Percentiles rank a stretch among this genome's conserved stretches.
These are phyloP conservation scores for Oncorhynchus nerka DNA, from an alignment of 2,113 vertebrate genomes.

Conservation along the genomic window DNA sequence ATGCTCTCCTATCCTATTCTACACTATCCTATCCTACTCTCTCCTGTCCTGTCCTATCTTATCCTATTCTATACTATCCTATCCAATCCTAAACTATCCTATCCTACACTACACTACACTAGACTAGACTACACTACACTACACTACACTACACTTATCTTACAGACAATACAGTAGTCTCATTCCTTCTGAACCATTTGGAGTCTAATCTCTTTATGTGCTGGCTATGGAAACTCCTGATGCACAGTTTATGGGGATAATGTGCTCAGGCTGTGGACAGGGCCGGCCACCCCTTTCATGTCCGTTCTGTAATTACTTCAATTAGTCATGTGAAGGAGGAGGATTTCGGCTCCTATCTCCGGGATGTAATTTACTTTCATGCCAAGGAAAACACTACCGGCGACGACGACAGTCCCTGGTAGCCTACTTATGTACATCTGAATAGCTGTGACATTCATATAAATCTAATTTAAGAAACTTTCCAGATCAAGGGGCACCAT, in stretches of 20 bases:
- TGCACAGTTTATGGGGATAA: constrained; percentile 23
- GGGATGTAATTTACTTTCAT: constrained; percentile 39
- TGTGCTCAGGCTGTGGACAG: constrained; percentile 25
- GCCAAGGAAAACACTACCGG: constrained; percentile 31
- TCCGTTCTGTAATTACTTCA: constrained; percentile 51
- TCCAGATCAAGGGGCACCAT: background rate
- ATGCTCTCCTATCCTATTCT: no score
- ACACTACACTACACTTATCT: no score
- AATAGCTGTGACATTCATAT: constrained; percentile 11
- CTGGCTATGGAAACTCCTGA: background rate
- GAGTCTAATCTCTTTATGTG: background rate
- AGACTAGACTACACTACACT: no score
- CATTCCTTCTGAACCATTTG: background rate
- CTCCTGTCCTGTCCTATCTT: no score
- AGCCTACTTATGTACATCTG: background rate
- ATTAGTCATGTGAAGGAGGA: constrained; percentile 40
- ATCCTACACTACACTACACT: no score
- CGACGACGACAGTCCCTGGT: background rate
- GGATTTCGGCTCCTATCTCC: constrained; percentile 38
- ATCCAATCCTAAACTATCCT: no score
- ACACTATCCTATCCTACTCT: no score
- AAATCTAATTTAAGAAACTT: constrained; percentile 16
- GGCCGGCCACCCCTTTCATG: constrained; percentile 48
- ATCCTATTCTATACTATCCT: no score
- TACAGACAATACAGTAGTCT: constrained; percentile 40